A percentile compares a stretch with the other conserved stretches of the same genome.
phyloP scores from a whole-genome alignment of 2,113 vertebrate species.

The Phylloscopus whistleri region DNA sequence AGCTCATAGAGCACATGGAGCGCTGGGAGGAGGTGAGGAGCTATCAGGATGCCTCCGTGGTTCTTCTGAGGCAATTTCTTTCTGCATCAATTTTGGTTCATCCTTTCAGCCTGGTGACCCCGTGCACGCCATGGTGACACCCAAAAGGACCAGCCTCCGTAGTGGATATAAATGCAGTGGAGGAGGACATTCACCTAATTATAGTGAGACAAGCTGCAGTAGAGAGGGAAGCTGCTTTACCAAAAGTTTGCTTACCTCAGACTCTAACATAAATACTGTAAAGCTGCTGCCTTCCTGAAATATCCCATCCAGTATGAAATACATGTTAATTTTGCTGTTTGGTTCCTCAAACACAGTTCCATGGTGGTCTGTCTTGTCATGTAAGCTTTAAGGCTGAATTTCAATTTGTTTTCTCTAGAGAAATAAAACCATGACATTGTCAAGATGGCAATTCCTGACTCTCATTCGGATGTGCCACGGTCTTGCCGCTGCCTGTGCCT shows the following conservation, averaged over 20 bases:
- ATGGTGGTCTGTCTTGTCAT: conserved; percentile 8
- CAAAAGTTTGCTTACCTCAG: not conserved
- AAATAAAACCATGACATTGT: not conserved
- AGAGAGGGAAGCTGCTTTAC: not conserved
- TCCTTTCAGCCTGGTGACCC: not conserved
- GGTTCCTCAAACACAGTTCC: not conserved
- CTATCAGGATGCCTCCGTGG: not conserved
- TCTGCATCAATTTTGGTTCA: not conserved
- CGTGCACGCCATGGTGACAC: not conserved
- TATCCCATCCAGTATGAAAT: not conserved
- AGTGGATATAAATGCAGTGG: not conserved
- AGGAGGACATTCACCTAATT: not conserved
- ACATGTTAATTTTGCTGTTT: not conserved
- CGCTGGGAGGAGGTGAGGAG: not conserved
- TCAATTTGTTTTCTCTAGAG: conserved; percentile 13
- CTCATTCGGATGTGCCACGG: not conserved
- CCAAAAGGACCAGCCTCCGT: not conserved
- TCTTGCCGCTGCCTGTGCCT: not conserved
- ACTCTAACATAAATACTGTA: not conserved
- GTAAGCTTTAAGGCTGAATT: conserved; percentile 9
- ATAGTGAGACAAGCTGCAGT: not conserved
- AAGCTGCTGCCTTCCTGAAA: not conserved
- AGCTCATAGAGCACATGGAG: not conserved
- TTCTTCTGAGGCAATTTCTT: not conserved
- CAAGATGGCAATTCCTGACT: conserved; percentile 13